These are phyloP conservation scores for Xanthorhoe spadicearia DNA, from an alignment of 2,888 invertebrate species.

Conservation along the genomic window DNA sequence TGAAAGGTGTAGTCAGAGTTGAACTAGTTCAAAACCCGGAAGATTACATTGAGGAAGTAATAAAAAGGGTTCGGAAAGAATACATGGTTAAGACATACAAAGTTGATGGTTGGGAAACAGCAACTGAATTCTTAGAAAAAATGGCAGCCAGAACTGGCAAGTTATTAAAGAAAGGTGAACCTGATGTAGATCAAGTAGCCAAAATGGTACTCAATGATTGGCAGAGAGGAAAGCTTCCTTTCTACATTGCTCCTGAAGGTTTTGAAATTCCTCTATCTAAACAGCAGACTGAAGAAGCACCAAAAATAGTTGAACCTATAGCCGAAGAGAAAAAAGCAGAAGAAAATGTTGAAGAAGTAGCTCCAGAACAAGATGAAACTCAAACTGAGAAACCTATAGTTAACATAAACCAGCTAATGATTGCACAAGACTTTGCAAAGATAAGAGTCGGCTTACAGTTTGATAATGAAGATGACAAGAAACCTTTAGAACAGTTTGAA, in stretches of 20 bases:
- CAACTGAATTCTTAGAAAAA: conserved; percentile 96
- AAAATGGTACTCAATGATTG: conserved; percentile 99
- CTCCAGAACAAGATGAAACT: conserved; percentile 53
- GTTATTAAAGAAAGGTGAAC: conserved; percentile 98
- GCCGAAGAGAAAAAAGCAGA: conserved; percentile 53
- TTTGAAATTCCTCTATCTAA: conserved; percentile 89
- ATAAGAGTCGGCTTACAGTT: conserved; percentile 90
- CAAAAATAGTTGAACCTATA: conserved; percentile 46
- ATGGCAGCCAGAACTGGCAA: conserved; percentile 94
- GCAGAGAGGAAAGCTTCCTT: conserved; percentile 98
- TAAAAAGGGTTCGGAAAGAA: conserved; percentile 94
- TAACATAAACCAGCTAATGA: conserved; percentile 77
- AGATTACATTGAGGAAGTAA: conserved; percentile 95
- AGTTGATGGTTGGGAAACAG: conserved; percentile 91
- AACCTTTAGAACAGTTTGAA: conserved; percentile 82
- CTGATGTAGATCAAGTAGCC: conserved; percentile 94
- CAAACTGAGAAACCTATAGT: conserved; percentile 62
- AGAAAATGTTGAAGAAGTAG: conserved; percentile 52
- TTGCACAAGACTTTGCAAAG: conserved; percentile 93
- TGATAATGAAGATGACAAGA: conserved; percentile 86
- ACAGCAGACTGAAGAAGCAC: conserved; percentile 54
- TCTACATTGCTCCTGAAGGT: conserved; percentile 94
- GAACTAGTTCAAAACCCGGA: conserved; percentile 97
- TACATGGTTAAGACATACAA: conserved; percentile 96
- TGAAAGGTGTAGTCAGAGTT: conserved; percentile 98